These are phyloP conservation scores for Coracias cyanogaster DNA, from an alignment of 2,797 vertebrate genomes.

Conservation along the genomic window DNA sequence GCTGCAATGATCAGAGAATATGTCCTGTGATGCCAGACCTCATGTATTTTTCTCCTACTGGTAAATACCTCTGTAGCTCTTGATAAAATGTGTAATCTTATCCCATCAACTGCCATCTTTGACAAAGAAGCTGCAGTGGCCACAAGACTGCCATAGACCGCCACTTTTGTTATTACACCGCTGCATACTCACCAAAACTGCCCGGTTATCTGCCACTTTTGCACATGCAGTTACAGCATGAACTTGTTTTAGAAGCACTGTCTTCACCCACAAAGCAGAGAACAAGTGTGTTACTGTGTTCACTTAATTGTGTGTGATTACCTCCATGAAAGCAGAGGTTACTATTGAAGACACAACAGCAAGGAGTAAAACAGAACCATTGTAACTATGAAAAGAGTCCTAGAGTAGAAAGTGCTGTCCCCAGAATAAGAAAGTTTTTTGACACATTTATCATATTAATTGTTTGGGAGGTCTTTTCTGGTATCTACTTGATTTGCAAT, in stretches of 20 bases:
- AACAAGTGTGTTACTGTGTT: background rate
- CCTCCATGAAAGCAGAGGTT: background rate
- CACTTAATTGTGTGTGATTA: background rate
- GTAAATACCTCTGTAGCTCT: background rate
- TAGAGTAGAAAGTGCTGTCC: background rate
- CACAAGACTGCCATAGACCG: background rate
- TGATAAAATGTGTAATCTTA: background rate
- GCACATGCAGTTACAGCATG: background rate
- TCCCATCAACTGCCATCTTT: background rate
- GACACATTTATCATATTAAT: background rate
- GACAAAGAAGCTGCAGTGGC: background rate
- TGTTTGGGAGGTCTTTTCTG: background rate
- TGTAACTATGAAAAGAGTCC: background rate
- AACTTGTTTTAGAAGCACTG: background rate
- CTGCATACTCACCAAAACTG: background rate
- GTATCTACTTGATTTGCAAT: background rate
- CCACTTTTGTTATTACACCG: background rate
- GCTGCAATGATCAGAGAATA: background rate
- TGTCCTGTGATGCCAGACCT: background rate
- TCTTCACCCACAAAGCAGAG: background rate
- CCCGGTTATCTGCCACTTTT: background rate
- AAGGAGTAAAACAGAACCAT: background rate
- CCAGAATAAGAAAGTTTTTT: background rate
- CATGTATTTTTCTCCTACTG: background rate
- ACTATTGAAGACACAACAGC: background rate